Base-by-base conservation (phyloP, 2,113 vertebrate species). In the Brienomyrus longianalis region DNA sequence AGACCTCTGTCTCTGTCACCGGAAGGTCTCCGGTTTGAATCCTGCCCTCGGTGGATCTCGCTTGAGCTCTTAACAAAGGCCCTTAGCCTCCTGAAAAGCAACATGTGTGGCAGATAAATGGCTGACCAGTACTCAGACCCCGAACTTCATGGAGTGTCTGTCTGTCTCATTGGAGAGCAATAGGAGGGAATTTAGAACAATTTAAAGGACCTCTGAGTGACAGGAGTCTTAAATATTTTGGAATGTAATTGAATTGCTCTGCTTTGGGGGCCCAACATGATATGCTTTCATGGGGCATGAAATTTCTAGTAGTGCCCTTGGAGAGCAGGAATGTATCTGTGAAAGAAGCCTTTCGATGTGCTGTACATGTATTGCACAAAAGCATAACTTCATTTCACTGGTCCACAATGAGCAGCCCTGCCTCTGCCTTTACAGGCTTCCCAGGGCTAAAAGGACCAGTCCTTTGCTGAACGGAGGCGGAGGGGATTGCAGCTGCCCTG, bases 401-500 rank as follows among this genome's bases (percentile, higher is more conserved):
- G 62, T 70, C 10, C 62, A 31, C 17, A 83, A 39, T 45, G 35
- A 83, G 77, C 15, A 83, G 39, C 45, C 3, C 27, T 11, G 43
- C 77, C 77, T 89, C 21, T 31, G 13, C 62, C 88, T 52, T 62
- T 59, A 80, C 51, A 59, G 2, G 3, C 19, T 7, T 13, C 56
- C 39, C 10, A 45, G 23, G 23, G 52, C 51, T 2, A 66, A 56
- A 89, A 86, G 50, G 51, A 13, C 43, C 27, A 31, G 70, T 87
- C 83, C 90, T 56, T 48, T 35, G 11, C 56, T 86, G 23, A n/a
- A 39, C 23, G 43, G 88, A 85, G 88, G 21, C 87, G 83, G 52
- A 50, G 66, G 83, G 52, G 83, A 70, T 90, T 15, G 5, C 27
- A 74, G 15, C 62, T 59, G 66, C 80, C 43, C 47, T 35, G 50